Percentiles rank a stretch among this genome's conserved stretches.
phyloP scores from a whole-genome alignment of 2,797 vertebrate species.

The Poeciliopsis presidionis region DNA sequence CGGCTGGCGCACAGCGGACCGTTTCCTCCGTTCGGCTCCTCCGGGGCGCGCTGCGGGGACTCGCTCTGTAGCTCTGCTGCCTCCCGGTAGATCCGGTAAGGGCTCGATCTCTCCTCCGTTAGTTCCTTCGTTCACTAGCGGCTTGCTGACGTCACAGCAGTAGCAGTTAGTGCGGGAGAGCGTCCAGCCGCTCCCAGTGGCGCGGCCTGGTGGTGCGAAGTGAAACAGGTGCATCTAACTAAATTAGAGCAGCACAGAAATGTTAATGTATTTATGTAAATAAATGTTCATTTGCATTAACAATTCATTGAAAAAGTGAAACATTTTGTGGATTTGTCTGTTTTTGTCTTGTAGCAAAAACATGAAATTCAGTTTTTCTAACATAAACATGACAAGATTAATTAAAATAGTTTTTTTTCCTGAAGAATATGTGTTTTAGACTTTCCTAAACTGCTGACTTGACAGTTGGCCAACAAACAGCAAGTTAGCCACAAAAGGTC shows the following conservation, averaged over 20 bases:
- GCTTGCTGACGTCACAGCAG: slow-evolving; percentile 70
- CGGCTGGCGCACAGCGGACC: slow-evolving; percentile 33
- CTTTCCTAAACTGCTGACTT: background rate
- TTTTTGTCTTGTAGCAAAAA: background rate
- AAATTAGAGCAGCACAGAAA: background rate
- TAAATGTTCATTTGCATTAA: background rate
- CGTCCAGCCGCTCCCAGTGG: slow-evolving; percentile 14
- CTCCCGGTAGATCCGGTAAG: slow-evolving; percentile 69
- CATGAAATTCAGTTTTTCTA: background rate
- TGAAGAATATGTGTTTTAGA: background rate
- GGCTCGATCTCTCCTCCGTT: slow-evolving; percentile 52
- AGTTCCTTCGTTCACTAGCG: slow-evolving; percentile 54
- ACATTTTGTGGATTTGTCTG: background rate
- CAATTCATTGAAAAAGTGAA: background rate
- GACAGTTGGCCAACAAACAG: background rate
- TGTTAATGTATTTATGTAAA: background rate
- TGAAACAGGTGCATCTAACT: background rate
- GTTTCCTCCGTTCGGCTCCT: slow-evolving; percentile 56
- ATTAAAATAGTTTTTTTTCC: background rate
- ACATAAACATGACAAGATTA: background rate
- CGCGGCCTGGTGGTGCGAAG: slow-evolving; percentile 47
- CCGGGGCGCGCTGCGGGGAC: slow-evolving; percentile 53
- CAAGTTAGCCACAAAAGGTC: background rate
- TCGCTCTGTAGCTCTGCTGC: slow-evolving; percentile 52
- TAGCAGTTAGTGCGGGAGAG: slow-evolving; percentile 5